phyloP scores from a whole-genome alignment of 1,140 invertebrate genomes.

The Bombus superbus region DNA sequence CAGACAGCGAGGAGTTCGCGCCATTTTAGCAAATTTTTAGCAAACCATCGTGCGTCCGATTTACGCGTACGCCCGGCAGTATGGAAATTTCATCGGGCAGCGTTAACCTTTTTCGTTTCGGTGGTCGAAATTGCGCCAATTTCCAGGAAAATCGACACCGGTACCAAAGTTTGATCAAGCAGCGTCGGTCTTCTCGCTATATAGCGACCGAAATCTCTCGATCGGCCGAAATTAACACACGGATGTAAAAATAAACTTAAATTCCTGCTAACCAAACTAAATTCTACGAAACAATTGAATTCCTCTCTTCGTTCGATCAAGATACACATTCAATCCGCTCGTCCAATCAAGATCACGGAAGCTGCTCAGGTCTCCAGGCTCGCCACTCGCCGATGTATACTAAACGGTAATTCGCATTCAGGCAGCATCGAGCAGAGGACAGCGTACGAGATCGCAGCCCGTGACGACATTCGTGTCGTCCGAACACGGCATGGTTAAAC shows the following conservation, averaged over 20 bases:
- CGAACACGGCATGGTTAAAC: conserved; percentile 12
- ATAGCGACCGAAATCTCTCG: rapidly evolving
- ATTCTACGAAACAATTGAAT: background rate
- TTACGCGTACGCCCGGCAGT: too few species aligned
- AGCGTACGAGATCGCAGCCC: conserved; percentile 16
- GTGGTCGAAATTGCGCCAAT: background rate
- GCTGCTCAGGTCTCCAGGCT: conserved; percentile 7
- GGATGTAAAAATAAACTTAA: background rate
- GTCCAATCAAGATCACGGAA: conserved; percentile 36
- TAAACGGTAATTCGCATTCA: conserved; percentile 65
- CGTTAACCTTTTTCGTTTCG: background rate
- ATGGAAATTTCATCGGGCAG: too few species aligned
- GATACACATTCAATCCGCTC: background rate
- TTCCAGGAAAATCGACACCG: too few species aligned
- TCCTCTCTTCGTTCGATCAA: background rate
- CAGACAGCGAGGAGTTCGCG: background rate
- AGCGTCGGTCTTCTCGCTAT: too few species aligned
- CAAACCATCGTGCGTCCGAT: too few species aligned
- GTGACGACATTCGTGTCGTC: background rate
- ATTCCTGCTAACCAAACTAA: background rate
- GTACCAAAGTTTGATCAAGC: too few species aligned
- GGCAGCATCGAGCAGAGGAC: conserved; percentile 29
- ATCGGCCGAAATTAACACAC: background rate
- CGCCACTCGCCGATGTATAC: background rate
- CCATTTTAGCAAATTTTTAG: background rate